Evolutionary conservation across 2,797 vertebrate species (phyloP), one percentile per base, ranked within the genome.

Genomic region (Danio aesculapii): DNA sequence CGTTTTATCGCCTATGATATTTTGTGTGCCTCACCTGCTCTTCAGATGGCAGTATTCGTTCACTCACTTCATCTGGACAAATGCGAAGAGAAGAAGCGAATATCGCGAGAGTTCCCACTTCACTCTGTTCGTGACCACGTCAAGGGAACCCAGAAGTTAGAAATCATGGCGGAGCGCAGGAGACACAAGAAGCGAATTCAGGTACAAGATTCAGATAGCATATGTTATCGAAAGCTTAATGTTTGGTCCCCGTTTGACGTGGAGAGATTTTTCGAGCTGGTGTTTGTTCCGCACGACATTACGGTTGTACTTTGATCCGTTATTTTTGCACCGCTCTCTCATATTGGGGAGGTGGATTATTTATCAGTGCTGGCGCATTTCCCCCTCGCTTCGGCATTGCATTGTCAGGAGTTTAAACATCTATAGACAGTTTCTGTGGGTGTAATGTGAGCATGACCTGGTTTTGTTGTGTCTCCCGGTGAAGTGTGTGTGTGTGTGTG

Each of bases 141-240:
- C 92, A 93, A 87, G 88, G 80, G 84, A 92, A 89, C 78, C 61
- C 85, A 94, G 92, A 94, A 92, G 91, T 93, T 91, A 94, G 95
- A 94, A 93, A 97, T 97, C 95, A 98, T 99, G 98, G 98, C 97
- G 96, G 97, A 98, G 88, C 97, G 98, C 93, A 97, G 96, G 94
- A 95, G 94, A 88, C 96, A 98, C 85, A 98, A 98, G 95, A 99
- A 98, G 88, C 95, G 97, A 91, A 94, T 97, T 85, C 98, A 99
- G 97, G 98, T 99, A 88, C 81, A 84, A 71, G 68, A 58, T 82
- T 57, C 10, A 74, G 13, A n/a, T 14, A 61, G 13, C 41, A 3
- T 21, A 47, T 58, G 21, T n/a, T 2, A 16, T 50, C 5, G 49
- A 7, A 53, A 30, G 16, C 41, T 8, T 13, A 19, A 59, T 30